phyloP scores from a whole-genome alignment of 1,140 invertebrate species.

The Drosophila guanche region DNA sequence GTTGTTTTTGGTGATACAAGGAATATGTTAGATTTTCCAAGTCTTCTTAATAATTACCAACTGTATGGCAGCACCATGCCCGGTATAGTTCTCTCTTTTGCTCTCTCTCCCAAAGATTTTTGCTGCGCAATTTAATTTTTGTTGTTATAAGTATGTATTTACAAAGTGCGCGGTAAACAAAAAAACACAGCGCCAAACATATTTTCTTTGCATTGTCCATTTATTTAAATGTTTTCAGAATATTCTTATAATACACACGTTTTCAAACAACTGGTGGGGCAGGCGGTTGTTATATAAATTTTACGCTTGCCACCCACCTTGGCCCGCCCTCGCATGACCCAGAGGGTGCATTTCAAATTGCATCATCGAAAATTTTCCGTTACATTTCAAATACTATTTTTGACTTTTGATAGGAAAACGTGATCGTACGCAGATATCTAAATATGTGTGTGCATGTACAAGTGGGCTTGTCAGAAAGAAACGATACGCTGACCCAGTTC shows the following conservation, averaged over 20 bases:
- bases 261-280: conserved; percentile 15
- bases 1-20: too few species aligned
- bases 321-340: conserved; percentile 7
- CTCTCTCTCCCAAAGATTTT: conserved; percentile 39
- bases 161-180: conserved; percentile 79
- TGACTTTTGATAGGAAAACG: conserved; percentile 2
- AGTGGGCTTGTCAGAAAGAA: conserved; percentile 26
- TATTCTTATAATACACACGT: conserved; percentile 56
- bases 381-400: too few species aligned
- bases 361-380: too few species aligned
- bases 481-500: conserved; percentile 47
- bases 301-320: conserved; percentile 8
- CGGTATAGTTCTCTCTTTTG: conserved; percentile 11
- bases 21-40: not conserved
- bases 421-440: conserved; percentile 19
- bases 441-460: not conserved
- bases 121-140: conserved; percentile 78
- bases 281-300: conserved; percentile 42
- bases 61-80: not conserved
- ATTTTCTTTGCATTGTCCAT: conserved; percentile 54
- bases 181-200: conserved; percentile 70
- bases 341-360: too few species aligned
- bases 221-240: conserved; percentile 64
- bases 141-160: conserved; percentile 53
- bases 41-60: too few species aligned